phyloP scores from a whole-genome alignment of 2,888 invertebrate species.

The Drosophila crucigera region DNA sequence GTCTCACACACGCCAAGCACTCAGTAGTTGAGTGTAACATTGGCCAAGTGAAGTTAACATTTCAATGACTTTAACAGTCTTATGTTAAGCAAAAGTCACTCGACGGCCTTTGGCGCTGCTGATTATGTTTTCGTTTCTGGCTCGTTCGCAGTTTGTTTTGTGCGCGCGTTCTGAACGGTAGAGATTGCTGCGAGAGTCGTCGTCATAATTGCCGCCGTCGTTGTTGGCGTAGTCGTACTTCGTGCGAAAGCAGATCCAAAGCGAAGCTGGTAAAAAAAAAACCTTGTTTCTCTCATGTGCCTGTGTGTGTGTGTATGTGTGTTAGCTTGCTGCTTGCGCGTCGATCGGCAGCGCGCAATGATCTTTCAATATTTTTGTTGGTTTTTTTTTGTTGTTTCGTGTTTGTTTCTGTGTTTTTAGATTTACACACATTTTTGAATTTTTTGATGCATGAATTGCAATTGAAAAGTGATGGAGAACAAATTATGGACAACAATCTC shows the following conservation, averaged over 20 bases:
- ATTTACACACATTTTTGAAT: constrained; percentile 10
- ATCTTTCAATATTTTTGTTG: constrained; percentile 68
- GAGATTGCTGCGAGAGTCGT: constrained; percentile 40
- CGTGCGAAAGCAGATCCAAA: constrained; percentile 53
- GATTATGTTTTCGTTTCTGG: constrained; percentile 40
- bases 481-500: constrained; percentile 3
- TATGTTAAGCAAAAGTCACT: constrained; percentile 48
- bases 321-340: constrained; percentile 29
- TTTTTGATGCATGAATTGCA: constrained; percentile 26
- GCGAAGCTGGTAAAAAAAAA: constrained; percentile 57
- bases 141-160: constrained; percentile 63
- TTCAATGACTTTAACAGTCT: constrained; percentile 34
- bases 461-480: constrained; percentile 23
- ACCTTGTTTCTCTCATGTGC: constrained; percentile 41
- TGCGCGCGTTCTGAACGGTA: constrained; percentile 65
- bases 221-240: constrained; percentile 41
- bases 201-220: constrained; percentile 36
- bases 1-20: not conserved
- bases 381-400: constrained; percentile 47
- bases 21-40: constrained; percentile 18
- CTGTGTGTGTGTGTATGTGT: not conserved
- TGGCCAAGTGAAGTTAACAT: constrained; percentile 32
- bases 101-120: constrained; percentile 33
- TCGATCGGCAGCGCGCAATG: constrained; percentile 59
- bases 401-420: constrained; percentile 21